phyloP scores from a whole-genome alignment of 2,113 vertebrate genomes.

The Chaetodon trifascialis region DNA sequence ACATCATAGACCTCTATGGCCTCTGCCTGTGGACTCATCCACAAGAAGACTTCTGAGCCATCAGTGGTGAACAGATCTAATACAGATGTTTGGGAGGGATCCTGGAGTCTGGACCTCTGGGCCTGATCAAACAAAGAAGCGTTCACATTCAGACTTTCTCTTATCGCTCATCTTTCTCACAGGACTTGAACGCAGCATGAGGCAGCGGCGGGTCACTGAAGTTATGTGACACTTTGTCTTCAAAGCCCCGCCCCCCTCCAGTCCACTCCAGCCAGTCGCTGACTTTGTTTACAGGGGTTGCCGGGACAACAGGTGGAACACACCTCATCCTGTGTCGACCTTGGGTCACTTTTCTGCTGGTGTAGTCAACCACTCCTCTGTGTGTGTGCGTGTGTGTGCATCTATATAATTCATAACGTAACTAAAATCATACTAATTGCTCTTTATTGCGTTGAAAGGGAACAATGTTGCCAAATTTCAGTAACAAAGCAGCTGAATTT shows the following conservation, averaged over 20 bases:
- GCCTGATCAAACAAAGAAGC: too few species aligned
- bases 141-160: neutral
- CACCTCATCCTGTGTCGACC: slow-evolving; percentile 13
- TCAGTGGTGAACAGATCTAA: neutral
- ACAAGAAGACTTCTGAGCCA: neutral
- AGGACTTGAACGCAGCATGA: slow-evolving; percentile 32
- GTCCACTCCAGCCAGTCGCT: slow-evolving; percentile 8
- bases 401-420: too few species aligned
- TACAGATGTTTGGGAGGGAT: neutral
- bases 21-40: neutral
- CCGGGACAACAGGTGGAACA: slow-evolving; percentile 45
- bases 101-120: neutral
- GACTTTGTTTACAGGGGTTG: slow-evolving; percentile 39
- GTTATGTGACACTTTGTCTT: slow-evolving; percentile 16
- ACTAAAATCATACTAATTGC: too few species aligned
- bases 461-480: too few species aligned
- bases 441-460: too few species aligned
- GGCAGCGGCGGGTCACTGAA: neutral
- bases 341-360: slow-evolving; percentile 6
- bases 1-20: neutral
- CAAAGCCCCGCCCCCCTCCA: neutral
- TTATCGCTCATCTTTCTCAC: neutral
- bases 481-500: too few species aligned
- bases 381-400: neutral
- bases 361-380: neutral